Percentiles rank a stretch among this genome's conserved stretches.
Evolutionary conservation across 2,888 invertebrate species (phyloP).

Genomic region (Lutraria lutraria): DNA sequence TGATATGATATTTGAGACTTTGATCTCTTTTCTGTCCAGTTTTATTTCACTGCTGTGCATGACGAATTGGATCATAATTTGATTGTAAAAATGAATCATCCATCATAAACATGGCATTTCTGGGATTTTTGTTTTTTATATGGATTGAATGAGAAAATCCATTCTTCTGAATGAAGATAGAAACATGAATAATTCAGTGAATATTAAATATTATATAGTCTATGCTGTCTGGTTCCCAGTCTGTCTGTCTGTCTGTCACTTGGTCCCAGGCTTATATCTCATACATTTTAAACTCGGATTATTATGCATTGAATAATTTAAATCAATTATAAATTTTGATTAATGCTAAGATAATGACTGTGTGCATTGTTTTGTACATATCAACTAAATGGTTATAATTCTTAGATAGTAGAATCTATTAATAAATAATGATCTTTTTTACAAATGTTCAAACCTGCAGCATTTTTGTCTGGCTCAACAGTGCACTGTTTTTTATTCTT

Average conservation of each 20-base stretch:
- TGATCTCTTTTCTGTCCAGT: neutral
- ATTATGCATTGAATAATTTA: too few species aligned
- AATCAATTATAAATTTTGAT: too few species aligned
- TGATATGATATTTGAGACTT: neutral
- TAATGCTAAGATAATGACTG: too few species aligned
- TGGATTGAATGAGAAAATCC: neutral
- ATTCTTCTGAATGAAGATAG: conserved; percentile 3
- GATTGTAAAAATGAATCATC: conserved; percentile 13
- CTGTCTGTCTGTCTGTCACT: neutral
- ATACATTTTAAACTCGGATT: too few species aligned
- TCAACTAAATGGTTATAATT: too few species aligned
- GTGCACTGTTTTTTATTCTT: too few species aligned
- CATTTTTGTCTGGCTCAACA: too few species aligned
- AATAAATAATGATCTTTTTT: too few species aligned
- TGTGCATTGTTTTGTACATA: too few species aligned
- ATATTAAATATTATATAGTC: conserved; percentile 4
- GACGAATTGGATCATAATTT: neutral
- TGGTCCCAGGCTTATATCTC: neutral
- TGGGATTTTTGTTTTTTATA: neutral
- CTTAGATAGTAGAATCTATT: too few species aligned
- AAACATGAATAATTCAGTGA: conserved; percentile 11
- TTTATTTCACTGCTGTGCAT: neutral
- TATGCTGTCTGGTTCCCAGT: neutral
- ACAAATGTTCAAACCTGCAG: too few species aligned
- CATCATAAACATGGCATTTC: conserved; percentile 1